phyloP scores from a whole-genome alignment of 2,888 invertebrate species.

The Heteromurus nitidus region DNA sequence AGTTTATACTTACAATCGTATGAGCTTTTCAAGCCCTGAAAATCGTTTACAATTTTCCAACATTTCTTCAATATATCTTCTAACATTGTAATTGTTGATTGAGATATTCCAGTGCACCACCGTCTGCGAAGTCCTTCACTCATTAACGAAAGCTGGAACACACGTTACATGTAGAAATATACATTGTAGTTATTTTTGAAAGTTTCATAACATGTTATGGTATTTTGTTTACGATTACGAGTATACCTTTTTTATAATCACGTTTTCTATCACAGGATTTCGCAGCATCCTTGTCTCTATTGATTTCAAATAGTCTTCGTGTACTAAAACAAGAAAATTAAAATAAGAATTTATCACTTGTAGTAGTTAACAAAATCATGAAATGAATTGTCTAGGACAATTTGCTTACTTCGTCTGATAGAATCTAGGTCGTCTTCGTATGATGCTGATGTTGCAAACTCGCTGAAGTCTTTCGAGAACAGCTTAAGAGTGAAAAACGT shows the following conservation, averaged over 20 bases:
- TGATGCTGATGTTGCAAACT: constrained; percentile 16
- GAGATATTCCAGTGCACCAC: constrained; percentile 62
- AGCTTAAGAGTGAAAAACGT: constrained; percentile 67
- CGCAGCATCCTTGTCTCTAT: constrained; percentile 65
- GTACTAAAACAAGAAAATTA: constrained; percentile 54
- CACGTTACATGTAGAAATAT: not conserved
- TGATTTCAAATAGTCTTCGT: constrained; percentile 61
- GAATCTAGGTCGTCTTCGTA: constrained; percentile 58
- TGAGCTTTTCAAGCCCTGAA: constrained; percentile 13
- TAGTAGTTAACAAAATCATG: not conserved
- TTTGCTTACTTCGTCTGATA: constrained; percentile 59
- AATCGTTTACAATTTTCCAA: constrained; percentile 64
- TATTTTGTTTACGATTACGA: constrained; percentile 32
- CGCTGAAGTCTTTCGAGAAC: constrained; percentile 55
- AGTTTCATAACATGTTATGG: not conserved
- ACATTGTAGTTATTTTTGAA: not conserved
- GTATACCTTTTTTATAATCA: constrained; percentile 66
- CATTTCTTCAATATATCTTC: constrained; percentile 66
- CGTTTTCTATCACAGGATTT: constrained; percentile 59
- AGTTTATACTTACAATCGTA: constrained; percentile 56
- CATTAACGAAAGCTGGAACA: constrained; percentile 59
- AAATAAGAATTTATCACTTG: not conserved
- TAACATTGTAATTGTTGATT: constrained; percentile 4
- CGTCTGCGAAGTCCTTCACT: constrained; percentile 41
- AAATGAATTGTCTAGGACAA: not conserved